These are phyloP conservation scores for Abrostola triplasia DNA, from an alignment of 2,888 invertebrate genomes.

Conservation along the genomic window DNA sequence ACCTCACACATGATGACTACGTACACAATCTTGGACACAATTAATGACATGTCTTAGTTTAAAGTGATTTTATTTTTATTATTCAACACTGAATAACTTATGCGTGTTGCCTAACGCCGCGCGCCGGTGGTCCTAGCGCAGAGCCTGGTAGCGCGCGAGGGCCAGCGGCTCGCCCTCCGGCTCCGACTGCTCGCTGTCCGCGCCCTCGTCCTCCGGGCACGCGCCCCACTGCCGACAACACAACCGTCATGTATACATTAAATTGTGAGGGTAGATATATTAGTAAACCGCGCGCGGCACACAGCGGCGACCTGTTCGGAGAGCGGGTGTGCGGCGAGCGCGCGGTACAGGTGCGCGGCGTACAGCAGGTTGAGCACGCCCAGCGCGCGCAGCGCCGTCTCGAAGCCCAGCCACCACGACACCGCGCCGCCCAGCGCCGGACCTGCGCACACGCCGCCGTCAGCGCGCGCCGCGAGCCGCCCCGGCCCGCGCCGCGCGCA, in stretches of 20 bases:
- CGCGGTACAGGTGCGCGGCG: slow-evolving; percentile 70
- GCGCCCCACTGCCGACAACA: slow-evolving; percentile 71
- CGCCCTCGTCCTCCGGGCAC: slow-evolving; percentile 57
- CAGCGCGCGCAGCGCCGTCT: slow-evolving; percentile 71
- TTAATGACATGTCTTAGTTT: too few relatives aligned
- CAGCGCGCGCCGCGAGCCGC: neutral
- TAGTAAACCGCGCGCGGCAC: neutral
- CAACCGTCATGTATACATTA: neutral
- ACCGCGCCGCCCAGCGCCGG: slow-evolving; percentile 75
- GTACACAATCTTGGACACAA: too few relatives aligned
- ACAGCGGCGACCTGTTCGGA: slow-evolving; percentile 68
- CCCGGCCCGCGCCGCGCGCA: neutral
- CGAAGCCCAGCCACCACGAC: slow-evolving; percentile 74
- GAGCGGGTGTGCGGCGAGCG: slow-evolving; percentile 68
- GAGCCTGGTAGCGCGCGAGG: slow-evolving; percentile 7
- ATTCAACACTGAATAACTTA: too few relatives aligned
- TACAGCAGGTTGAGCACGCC: slow-evolving; percentile 79
- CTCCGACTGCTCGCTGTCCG: slow-evolving; percentile 23
- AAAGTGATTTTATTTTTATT: too few relatives aligned
- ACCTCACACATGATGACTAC: too few relatives aligned
- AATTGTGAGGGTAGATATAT: too few relatives aligned
- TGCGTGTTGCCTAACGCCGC: neutral
- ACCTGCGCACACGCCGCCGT: slow-evolving; percentile 53
- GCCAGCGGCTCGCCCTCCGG: slow-evolving; percentile 26
- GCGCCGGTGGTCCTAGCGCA: slow-evolving; percentile 8